phyloP scores from a whole-genome alignment of 2,797 vertebrate species.

The Sebastes dallii region DNA sequence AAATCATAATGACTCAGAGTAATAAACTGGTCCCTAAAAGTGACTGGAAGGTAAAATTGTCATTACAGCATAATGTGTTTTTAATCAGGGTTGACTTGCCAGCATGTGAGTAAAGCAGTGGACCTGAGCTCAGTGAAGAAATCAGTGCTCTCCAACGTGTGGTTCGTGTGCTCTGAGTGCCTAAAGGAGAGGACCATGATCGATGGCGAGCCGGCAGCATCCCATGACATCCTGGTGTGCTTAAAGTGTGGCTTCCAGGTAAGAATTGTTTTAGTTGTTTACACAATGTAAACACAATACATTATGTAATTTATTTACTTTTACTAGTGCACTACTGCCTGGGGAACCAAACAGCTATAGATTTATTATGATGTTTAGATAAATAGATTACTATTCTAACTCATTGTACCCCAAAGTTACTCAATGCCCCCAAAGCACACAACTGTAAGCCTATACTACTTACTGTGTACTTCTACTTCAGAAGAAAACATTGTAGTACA shows the following conservation, averaged over 20 bases:
- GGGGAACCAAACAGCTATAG: neutral
- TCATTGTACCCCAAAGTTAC: too few relatives aligned
- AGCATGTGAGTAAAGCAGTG: constrained; percentile 92
- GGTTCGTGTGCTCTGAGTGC: constrained; percentile 92
- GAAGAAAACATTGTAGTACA: too few relatives aligned
- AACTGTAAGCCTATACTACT: too few relatives aligned
- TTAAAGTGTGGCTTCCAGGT: constrained; percentile 97
- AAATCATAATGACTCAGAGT: neutral
- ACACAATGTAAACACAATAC: neutral
- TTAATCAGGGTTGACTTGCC: constrained; percentile 88
- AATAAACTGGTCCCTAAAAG: neutral
- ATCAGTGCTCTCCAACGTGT: constrained; percentile 86
- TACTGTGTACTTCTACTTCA: too few relatives aligned
- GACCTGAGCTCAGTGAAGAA: constrained; percentile 93
- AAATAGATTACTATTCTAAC: too few relatives aligned
- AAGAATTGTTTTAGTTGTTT: constrained; percentile 32
- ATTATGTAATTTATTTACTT: neutral
- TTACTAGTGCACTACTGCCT: too few relatives aligned
- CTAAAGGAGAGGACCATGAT: constrained; percentile 88
- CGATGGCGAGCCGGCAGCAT: constrained; percentile 82
- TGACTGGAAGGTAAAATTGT: neutral
- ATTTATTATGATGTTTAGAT: too few relatives aligned
- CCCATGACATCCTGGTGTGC: constrained; percentile 90
- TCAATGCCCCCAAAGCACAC: too few relatives aligned
- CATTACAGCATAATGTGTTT: neutral